Evolutionary conservation across 2,113 vertebrate genomes (phyloP).

Genomic region (Felis catus): DNA sequence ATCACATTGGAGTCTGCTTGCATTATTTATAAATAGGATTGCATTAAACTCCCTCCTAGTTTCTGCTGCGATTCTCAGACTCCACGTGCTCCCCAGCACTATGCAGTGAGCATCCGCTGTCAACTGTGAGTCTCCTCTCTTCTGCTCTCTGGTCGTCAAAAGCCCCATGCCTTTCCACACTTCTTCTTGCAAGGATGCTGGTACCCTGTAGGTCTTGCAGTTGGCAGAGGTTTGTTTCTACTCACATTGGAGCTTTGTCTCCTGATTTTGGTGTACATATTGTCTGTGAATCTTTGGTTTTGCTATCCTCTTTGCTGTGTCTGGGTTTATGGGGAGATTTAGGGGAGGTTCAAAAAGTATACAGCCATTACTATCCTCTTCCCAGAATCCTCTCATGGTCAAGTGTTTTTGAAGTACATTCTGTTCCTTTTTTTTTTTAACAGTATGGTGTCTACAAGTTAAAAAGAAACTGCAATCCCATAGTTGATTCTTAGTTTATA

Average conservation of each 20-base stretch:
- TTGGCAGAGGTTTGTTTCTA: not conserved
- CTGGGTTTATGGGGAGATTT: not conserved
- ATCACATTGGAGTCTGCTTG: not conserved
- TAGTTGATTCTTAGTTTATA: conserved; percentile 39
- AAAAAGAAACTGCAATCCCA: not conserved
- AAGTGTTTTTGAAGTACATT: conserved; percentile 9
- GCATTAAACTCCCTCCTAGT: not conserved
- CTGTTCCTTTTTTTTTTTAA: not conserved
- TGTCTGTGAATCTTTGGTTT: not conserved
- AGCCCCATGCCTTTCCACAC: not conserved
- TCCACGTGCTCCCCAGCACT: not conserved
- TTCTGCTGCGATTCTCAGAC: not conserved
- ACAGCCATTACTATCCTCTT: not conserved
- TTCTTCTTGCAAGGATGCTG: not conserved
- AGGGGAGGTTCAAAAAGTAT: not conserved
- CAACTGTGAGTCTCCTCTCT: not conserved
- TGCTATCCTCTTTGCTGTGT: not conserved
- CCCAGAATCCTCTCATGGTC: not conserved
- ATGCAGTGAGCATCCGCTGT: not conserved
- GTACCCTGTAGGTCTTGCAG: not conserved
- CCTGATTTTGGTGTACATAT: not conserved
- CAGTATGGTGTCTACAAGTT: not conserved
- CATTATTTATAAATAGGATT: not conserved
- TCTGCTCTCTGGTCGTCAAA: not conserved
- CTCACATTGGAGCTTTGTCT: not conserved